A percentile compares a stretch with the other conserved stretches of the same genome.
These are phyloP conservation scores for Chloroclystis v-ata DNA, from an alignment of 2,888 invertebrate species.

Conservation along the genomic window DNA sequence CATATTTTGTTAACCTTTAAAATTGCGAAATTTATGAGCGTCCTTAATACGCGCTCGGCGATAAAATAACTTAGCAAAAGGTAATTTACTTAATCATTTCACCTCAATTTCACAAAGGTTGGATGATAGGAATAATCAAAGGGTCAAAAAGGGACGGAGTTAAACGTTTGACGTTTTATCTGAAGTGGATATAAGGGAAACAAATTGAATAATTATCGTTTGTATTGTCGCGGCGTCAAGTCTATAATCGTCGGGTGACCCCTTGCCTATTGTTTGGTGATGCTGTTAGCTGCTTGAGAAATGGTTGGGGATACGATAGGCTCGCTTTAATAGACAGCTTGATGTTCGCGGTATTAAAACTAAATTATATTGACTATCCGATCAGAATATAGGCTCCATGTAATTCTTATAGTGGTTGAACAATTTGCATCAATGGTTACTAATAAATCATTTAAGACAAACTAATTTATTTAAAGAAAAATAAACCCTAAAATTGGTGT, in stretches of 20 bases:
- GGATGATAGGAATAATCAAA: slow-evolving; percentile 41
- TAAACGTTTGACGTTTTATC: slow-evolving; percentile 54
- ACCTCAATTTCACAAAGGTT: slow-evolving; percentile 35
- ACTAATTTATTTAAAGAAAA: too few relatives aligned
- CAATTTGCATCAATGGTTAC: too few relatives aligned
- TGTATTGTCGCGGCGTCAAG: slow-evolving; percentile 48
- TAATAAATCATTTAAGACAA: too few relatives aligned
- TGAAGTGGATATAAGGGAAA: slow-evolving; percentile 43
- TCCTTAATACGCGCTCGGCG: slow-evolving; percentile 2
- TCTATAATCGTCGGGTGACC: slow-evolving; percentile 55
- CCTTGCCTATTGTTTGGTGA: slow-evolving; percentile 41
- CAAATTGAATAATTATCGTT: slow-evolving; percentile 69
- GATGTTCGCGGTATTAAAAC: not conserved
- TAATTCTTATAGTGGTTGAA: too few relatives aligned
- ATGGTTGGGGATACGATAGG: slow-evolving; percentile 24
- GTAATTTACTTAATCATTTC: slow-evolving; percentile 19
- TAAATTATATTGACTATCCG: not conserved
- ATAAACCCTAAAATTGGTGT: too few relatives aligned
- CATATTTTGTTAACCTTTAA: not conserved
- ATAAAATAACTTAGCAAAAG: slow-evolving; percentile 13
- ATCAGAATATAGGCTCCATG: too few relatives aligned
- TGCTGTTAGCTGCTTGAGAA: slow-evolving; percentile 31
- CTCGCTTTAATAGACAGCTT: not conserved
- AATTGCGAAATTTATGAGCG: not conserved
- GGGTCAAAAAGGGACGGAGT: slow-evolving; percentile 48